Conservation (phyloP, 2,888 invertebrate genomes). For the Torymus tubicola region DNA sequence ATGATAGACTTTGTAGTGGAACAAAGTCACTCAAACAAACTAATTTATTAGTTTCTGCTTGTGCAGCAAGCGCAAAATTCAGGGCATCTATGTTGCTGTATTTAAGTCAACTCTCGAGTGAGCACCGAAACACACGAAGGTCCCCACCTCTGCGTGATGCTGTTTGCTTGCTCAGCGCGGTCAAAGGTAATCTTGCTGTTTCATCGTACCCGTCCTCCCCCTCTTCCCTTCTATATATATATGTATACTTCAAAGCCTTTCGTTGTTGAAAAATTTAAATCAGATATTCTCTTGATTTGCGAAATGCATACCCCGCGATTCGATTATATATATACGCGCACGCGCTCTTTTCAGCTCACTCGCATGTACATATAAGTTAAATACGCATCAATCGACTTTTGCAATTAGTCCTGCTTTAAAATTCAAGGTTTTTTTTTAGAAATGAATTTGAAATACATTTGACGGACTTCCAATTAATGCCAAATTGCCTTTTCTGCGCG, state of each 20-base stretch:
- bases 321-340: too few species aligned
- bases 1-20: slow-evolving; percentile 12
- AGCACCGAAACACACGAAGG: slow-evolving; percentile 24
- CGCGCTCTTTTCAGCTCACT: too few species aligned
- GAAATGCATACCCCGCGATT: slow-evolving; percentile 1
- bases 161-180: slow-evolving; percentile 11
- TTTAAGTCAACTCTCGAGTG: slow-evolving; percentile 42
- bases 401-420: too few species aligned
- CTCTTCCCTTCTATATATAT: too few species aligned
- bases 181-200: slow-evolving; percentile 43
- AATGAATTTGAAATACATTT: too few species aligned
- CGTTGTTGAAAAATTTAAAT: slow-evolving; percentile 22
- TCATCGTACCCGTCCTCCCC: neutral
- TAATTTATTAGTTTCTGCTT: slow-evolving; percentile 53
- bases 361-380: too few species aligned
- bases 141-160: neutral
- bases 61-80: slow-evolving; percentile 31
- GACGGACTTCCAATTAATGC: too few species aligned
- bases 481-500: too few species aligned
- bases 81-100: slow-evolving; percentile 28
- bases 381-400: too few species aligned
- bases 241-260: slow-evolving; percentile 5
- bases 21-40: slow-evolving; percentile 51
- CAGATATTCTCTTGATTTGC: neutral
- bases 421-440: too few species aligned